Percentiles rank a stretch among this genome's conserved stretches.
Conservation (phyloP, 2,113 vertebrate genomes). For the Fukomys damarensis region DNA sequence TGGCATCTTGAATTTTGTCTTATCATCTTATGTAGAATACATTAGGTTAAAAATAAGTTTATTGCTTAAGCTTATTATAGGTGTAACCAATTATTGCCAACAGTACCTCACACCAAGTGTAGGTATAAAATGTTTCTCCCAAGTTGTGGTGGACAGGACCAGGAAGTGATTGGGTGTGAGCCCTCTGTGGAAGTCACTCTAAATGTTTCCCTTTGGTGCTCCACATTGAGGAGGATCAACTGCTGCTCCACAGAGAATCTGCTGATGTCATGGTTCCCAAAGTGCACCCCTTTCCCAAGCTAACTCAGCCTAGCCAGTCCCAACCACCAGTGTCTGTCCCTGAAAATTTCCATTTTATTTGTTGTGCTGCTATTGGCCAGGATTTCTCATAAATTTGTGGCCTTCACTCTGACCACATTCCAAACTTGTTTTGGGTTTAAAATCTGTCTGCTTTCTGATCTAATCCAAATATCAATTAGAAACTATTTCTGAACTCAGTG, state of each 20-base stretch:
- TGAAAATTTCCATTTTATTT: background rate
- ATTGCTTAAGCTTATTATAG: background rate
- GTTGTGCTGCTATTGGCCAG: background rate
- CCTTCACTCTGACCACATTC: background rate
- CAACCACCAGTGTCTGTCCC: background rate
- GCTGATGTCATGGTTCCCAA: background rate
- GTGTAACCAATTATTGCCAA: background rate
- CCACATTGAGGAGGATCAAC: slow-evolving; percentile 73
- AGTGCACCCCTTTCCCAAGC: background rate
- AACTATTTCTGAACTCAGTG: slow-evolving; percentile 9
- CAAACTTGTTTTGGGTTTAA: background rate
- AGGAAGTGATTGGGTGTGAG: slow-evolving; percentile 73
- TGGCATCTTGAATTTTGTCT: background rate
- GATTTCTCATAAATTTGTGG: background rate
- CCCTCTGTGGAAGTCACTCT: slow-evolving; percentile 73
- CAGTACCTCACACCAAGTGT: background rate
- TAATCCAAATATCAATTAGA: slow-evolving; percentile 42
- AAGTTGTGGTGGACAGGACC: background rate
- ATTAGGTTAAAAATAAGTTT: slow-evolving; percentile 24
- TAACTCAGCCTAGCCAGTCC: background rate
- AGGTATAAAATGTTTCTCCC: background rate
- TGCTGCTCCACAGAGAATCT: slow-evolving; percentile 42
- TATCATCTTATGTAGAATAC: background rate
- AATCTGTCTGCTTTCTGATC: slow-evolving; percentile 19
- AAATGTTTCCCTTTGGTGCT: slow-evolving; percentile 77